phyloP scores from a whole-genome alignment of 2,888 invertebrate species.

The Byasa hedistus region DNA sequence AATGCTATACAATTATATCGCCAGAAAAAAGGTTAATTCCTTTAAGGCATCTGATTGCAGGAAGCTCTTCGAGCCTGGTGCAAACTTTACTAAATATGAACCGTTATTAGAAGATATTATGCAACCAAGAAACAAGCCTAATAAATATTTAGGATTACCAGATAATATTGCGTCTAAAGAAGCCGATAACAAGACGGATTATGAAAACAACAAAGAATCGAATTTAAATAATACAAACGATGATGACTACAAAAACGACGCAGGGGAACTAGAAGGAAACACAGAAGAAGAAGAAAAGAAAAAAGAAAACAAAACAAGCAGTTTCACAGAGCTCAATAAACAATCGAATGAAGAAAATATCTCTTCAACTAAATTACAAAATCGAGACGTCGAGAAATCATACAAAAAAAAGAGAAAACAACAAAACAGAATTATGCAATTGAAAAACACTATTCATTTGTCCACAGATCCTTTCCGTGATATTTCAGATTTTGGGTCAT shows the following conservation, averaged over 20 bases:
- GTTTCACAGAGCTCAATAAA: slow-evolving; percentile 8
- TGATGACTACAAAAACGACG: slow-evolving; percentile 20
- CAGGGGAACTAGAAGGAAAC: background rate
- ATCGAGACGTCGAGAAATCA: background rate
- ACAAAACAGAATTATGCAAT: background rate
- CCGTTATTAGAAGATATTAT: slow-evolving; percentile 26
- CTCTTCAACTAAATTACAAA: background rate
- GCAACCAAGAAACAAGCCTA: slow-evolving; percentile 46
- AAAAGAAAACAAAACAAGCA: slow-evolving; percentile 4
- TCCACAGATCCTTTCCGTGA: slow-evolving; percentile 26
- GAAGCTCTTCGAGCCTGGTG: slow-evolving; percentile 49
- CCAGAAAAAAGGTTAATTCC: slow-evolving; percentile 36
- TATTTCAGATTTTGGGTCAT: slow-evolving; percentile 35
- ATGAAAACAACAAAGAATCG: slow-evolving; percentile 22
- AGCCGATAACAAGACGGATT: slow-evolving; percentile 7
- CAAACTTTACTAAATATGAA: slow-evolving; percentile 36
- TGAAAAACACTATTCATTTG: background rate
- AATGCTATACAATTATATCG: slow-evolving; percentile 55
- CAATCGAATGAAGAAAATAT: slow-evolving; percentile 1
- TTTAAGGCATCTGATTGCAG: slow-evolving; percentile 44
- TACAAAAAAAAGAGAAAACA: background rate
- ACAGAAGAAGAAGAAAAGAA: slow-evolving; percentile 1
- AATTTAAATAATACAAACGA: slow-evolving; percentile 23
- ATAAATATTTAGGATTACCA: slow-evolving; percentile 42
- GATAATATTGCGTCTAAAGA: background rate